Percentiles rank a stretch among this genome's conserved stretches.
phyloP scores from a whole-genome alignment of 2,888 invertebrate genomes.

The Chesias legatella region DNA sequence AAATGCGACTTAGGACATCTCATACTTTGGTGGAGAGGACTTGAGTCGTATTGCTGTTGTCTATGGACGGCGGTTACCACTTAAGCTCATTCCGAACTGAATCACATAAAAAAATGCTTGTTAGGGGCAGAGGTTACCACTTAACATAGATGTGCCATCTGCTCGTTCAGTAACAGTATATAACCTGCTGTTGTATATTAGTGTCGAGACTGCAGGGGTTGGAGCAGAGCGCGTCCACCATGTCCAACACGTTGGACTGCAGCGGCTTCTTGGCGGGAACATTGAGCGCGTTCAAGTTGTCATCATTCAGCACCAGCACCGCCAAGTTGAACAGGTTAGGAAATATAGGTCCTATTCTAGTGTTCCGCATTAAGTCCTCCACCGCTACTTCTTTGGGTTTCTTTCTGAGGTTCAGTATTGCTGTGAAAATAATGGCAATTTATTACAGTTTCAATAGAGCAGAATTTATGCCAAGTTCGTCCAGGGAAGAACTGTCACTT shows the following conservation, averaged over 20 bases:
- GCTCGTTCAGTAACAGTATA: no score
- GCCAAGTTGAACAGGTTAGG: slow-evolving; percentile 82
- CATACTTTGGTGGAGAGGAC: no score
- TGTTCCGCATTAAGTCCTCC: slow-evolving; percentile 79
- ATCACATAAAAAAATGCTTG: no score
- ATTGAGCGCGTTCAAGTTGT: slow-evolving; percentile 71
- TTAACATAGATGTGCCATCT: no score
- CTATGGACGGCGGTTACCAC: no score
- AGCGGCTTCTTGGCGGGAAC: slow-evolving; percentile 70
- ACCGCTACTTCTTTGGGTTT: slow-evolving; percentile 76
- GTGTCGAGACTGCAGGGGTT: slow-evolving; percentile 79
- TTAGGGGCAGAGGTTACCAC: no score
- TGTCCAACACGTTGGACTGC: slow-evolving; percentile 73
- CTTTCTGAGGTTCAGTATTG: slow-evolving; percentile 75
- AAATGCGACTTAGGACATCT: no score
- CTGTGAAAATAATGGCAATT: no score
- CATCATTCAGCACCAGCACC: slow-evolving; percentile 80
- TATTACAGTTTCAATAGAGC: neutral
- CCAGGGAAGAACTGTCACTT: no score
- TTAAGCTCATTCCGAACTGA: no score
- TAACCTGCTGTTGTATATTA: slow-evolving; percentile 80
- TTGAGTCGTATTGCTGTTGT: no score
- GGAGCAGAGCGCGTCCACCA: slow-evolving; percentile 80
- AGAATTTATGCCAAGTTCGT: no score
- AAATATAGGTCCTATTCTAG: slow-evolving; percentile 79